Evolutionary conservation across 2,113 vertebrate species (phyloP).

Genomic region (Calidris pugnax): DNA sequence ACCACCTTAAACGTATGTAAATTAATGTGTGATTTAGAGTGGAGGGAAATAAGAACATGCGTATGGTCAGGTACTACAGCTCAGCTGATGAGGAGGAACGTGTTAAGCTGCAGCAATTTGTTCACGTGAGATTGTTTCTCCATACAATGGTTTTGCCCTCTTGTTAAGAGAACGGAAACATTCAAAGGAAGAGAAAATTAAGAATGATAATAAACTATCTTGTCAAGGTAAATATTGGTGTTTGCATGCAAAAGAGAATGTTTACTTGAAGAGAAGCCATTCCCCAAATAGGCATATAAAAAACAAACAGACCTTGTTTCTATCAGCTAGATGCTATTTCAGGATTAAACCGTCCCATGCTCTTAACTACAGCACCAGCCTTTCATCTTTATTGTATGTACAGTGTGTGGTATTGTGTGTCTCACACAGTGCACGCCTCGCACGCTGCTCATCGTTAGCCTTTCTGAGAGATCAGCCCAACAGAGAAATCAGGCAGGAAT

Average conservation of each 20-base stretch:
- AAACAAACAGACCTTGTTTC: slow-evolving; percentile 48
- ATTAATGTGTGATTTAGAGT: neutral
- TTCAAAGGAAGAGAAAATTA: slow-evolving; percentile 40
- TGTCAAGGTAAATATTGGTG: slow-evolving; percentile 47
- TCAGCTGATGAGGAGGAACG: neutral
- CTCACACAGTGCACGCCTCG: neutral
- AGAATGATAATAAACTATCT: slow-evolving; percentile 53
- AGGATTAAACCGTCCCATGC: slow-evolving; percentile 1
- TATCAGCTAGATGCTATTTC: slow-evolving; percentile 13
- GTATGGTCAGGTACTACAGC: neutral
- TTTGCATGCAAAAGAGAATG: neutral
- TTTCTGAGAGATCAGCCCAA: neutral
- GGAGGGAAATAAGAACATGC: neutral
- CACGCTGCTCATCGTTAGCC: neutral
- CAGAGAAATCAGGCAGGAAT: neutral
- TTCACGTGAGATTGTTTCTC: slow-evolving; percentile 17
- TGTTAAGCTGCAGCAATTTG: neutral
- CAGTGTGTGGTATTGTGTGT: neutral
- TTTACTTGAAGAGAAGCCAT: slow-evolving; percentile 18
- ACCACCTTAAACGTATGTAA: neutral
- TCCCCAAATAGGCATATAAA: slow-evolving; percentile 24
- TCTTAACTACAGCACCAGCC: neutral
- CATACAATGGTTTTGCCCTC: neutral
- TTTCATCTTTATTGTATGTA: neutral
- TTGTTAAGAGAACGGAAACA: slow-evolving; percentile 13